phyloP scores from a whole-genome alignment of 2,113 vertebrate species.

The Phoenicopterus ruber region DNA sequence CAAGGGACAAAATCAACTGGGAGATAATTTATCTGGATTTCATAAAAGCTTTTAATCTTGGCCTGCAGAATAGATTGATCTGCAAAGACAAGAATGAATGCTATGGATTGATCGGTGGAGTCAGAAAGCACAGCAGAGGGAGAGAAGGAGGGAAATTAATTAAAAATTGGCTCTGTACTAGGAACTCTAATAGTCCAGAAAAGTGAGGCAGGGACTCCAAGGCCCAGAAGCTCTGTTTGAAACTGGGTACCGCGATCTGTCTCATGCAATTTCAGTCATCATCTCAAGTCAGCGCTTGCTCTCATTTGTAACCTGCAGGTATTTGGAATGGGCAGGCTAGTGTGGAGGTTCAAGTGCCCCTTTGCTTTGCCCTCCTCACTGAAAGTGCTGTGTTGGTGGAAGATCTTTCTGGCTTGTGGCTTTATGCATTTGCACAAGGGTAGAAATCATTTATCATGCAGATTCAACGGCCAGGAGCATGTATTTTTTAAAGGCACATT shows the following conservation, averaged over 20 bases:
- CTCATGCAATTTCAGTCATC: neutral
- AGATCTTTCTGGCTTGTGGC: neutral
- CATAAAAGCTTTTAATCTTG: constrained; percentile 44
- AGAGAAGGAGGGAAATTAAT: neutral
- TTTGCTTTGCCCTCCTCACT: neutral
- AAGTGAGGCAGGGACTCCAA: neutral
- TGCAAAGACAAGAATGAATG: constrained; percentile 19
- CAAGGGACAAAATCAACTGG: constrained; percentile 51
- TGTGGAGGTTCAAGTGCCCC: neutral
- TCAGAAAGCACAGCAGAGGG: neutral
- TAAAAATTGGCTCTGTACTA: neutral
- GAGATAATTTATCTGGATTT: constrained; percentile 34
- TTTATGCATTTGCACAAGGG: neutral
- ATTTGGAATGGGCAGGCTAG: neutral
- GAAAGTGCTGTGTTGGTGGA: neutral
- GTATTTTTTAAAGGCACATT: neutral
- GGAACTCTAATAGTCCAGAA: neutral
- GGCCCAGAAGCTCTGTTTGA: neutral
- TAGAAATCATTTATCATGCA: neutral
- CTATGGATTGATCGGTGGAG: neutral
- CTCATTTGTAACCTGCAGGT: neutral
- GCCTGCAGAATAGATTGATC: constrained; percentile 6
- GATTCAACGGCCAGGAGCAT: neutral
- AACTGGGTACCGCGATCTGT: neutral
- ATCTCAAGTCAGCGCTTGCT: neutral